These are phyloP conservation scores for Pelochelys cantorii DNA, from an alignment of 2,797 vertebrate genomes.

Conservation along the genomic window DNA sequence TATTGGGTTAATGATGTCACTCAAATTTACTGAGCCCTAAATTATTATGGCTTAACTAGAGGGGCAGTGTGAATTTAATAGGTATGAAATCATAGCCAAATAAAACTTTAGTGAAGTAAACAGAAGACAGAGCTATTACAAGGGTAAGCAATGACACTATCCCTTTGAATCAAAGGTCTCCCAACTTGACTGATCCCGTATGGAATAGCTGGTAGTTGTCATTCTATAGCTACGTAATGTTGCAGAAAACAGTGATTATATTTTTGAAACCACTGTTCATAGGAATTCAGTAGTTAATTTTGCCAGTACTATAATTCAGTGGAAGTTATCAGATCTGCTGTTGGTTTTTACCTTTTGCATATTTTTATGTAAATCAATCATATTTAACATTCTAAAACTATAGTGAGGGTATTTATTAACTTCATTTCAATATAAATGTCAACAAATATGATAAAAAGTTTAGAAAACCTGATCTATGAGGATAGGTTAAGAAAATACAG, in stretches of 20 bases:
- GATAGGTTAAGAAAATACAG: neutral
- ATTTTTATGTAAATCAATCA: neutral
- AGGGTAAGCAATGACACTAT: conserved; percentile 36
- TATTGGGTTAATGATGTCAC: conserved; percentile 84
- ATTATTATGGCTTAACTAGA: conserved; percentile 74
- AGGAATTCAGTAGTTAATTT: neutral
- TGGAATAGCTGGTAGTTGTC: neutral
- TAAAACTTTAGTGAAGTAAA: conserved; percentile 69
- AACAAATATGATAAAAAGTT: neutral
- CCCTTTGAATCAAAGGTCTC: neutral
- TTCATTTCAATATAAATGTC: neutral
- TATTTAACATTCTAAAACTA: neutral
- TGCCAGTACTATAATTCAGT: rapidly evolving
- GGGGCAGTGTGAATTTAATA: conserved; percentile 66
- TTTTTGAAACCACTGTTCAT: neutral
- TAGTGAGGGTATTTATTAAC: neutral
- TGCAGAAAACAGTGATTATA: neutral
- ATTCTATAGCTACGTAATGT: neutral
- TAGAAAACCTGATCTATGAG: neutral
- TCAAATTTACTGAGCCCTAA: conserved; percentile 68
- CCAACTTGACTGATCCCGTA: rapidly evolving
- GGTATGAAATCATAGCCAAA: conserved; percentile 73
- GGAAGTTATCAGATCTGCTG: neutral
- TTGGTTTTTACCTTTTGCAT: neutral
- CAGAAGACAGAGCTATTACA: conserved; percentile 53